Percentiles rank a stretch among this genome's conserved stretches.
Conservation (phyloP, 2,797 vertebrate species). For the Melanotaenia pygmaea region DNA sequence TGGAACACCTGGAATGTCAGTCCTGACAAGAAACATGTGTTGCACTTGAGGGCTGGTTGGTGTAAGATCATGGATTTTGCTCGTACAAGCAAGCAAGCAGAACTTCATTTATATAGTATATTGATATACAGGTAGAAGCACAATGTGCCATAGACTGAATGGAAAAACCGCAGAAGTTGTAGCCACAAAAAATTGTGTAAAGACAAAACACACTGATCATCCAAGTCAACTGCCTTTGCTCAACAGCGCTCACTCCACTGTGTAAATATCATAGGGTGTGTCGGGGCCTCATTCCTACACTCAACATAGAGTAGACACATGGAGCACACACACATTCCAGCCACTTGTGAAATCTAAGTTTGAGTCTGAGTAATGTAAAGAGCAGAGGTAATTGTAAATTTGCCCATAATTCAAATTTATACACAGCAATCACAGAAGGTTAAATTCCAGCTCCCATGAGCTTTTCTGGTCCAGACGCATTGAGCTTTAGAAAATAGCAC, state of each 20-base stretch:
- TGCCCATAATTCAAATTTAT: too few relatives aligned
- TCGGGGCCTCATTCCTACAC: slow-evolving; percentile 3
- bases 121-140: neutral
- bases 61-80: slow-evolving; percentile 62
- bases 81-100: neutral
- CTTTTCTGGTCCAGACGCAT: too few relatives aligned
- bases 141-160: too few relatives aligned
- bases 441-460: too few relatives aligned
- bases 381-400: slow-evolving; percentile 26
- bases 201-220: slow-evolving; percentile 42
- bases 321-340: slow-evolving; percentile 30
- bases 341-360: slow-evolving; percentile 35
- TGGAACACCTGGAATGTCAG: slow-evolving; percentile 68
- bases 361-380: slow-evolving; percentile 32
- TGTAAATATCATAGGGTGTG: slow-evolving; percentile 45
- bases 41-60: slow-evolving; percentile 40
- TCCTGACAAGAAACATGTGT: slow-evolving; percentile 76
- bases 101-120: neutral
- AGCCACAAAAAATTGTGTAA: slow-evolving; percentile 8
- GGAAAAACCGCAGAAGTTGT: neutral
- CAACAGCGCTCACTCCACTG: slow-evolving; percentile 20
- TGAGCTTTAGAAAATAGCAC: too few relatives aligned
- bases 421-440: too few relatives aligned
- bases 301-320: slow-evolving; percentile 16
- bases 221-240: slow-evolving; percentile 27